These are phyloP conservation scores for Artemia sinica DNA, from an alignment of 2,888 invertebrate species.

Conservation along the genomic window DNA sequence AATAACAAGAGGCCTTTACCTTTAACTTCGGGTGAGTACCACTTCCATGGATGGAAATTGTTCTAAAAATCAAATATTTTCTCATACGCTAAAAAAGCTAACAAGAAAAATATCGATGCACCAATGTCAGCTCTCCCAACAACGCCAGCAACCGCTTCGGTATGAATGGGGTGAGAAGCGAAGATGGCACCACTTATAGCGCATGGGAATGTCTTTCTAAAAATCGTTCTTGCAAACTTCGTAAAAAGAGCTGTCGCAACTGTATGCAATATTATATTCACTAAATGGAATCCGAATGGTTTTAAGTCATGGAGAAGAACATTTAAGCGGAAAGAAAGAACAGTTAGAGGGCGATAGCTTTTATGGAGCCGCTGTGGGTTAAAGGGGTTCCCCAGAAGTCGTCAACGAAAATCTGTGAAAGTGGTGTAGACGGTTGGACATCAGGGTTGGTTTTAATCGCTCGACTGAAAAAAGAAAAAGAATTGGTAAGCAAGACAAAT, in stretches of 20 bases:
- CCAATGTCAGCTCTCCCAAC: constrained; percentile 89
- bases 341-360: constrained; percentile 82
- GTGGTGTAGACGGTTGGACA: constrained; percentile 62
- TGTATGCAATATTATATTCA: constrained; percentile 71
- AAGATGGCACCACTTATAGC: constrained; percentile 34
- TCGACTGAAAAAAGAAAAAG: constrained; percentile 48
- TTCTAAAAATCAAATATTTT: constrained; percentile 20
- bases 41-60: constrained; percentile 13
- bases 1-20: not conserved
- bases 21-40: constrained; percentile 2
- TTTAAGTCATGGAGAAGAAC: constrained; percentile 43
- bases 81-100: constrained; percentile 71
- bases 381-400: constrained; percentile 98
- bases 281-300: constrained; percentile 80
- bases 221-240: constrained; percentile 45
- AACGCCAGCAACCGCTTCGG: constrained; percentile 82
- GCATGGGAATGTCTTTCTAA: constrained; percentile 28
- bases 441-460: constrained; percentile 89
- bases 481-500: too few species aligned
- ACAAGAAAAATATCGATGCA: constrained; percentile 72
- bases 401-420: constrained; percentile 63
- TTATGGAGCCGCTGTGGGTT: constrained; percentile 80
- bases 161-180: constrained; percentile 37
- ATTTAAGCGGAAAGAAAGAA: constrained; percentile 70
- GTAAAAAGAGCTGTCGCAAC: constrained; percentile 66